Evolutionary conservation across 53 echinoderm and acorn worm species (phyloP), one percentile per base, ranked within the genome.

Genomic region (Mesocentrotus franciscanus): DNA sequence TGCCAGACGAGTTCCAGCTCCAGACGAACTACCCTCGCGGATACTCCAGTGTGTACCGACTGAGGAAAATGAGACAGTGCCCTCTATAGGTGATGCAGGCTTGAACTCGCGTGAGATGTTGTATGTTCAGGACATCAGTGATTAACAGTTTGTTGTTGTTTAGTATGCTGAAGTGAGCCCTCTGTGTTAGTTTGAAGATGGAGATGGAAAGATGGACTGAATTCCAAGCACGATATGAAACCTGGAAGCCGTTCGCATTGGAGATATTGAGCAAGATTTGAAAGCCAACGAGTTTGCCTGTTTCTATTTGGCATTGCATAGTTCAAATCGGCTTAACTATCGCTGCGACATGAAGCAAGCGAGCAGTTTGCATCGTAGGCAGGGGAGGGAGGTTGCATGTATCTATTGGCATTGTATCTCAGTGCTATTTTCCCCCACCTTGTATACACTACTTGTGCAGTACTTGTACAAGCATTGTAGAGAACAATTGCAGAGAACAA

Each of bases 121-220:
- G n/a, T 99, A 97, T 90, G 97, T 99, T 55, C 99, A 99, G 92
- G 99, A 99, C 81, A 96, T 98, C 10, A 97, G 98, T 59, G 98
- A 98, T 91, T 98, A 95, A 95, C 24, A 64, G 8, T 10, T 58
- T 18, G 12, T 29, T 1, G 10, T 56, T 26, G 57, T 8, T 22
- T 58, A 26, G 22, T 87, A 87, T 6, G 39, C 22, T 49, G 55
- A 49, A 84, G 49, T 13, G 58, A n/a, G 56, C 29, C 58, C 14
- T 87, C 81, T 42, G 13, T 74, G 32, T 6, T 8, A 24, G 24
- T 9, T 39, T 2, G 36, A 57, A n/a, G 56, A 58, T 87, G 0
- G 20, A 12, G 42, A 58, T 56, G 1, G 58, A n/a, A 29, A 87
- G 1, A 84, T 42, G 49, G 49, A 84, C 39, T 49, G 84, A 55